These are phyloP conservation scores for Apodemia duryi DNA, from an alignment of 2,888 invertebrate species.

Conservation along the genomic window DNA sequence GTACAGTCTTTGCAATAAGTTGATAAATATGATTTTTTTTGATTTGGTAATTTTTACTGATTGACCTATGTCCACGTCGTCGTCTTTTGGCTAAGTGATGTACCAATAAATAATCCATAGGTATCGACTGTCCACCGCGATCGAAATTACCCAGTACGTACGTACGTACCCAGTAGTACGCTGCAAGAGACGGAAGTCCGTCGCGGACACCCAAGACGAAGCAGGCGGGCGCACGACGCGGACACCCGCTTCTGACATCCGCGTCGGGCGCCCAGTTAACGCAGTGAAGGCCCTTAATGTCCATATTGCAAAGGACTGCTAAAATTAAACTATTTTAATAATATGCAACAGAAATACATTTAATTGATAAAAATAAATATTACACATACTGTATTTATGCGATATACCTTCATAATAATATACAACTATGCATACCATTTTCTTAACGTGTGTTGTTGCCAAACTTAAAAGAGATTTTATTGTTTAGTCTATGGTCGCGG, in stretches of 20 bases:
- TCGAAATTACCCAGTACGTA: too few relatives aligned
- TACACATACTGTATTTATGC: too few relatives aligned
- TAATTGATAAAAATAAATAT: too few relatives aligned
- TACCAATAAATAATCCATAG: conserved; percentile 18
- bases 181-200: not conserved
- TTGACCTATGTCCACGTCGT: conserved; percentile 4
- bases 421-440: too few relatives aligned
- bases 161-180: too few relatives aligned
- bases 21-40: not conserved
- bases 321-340: too few relatives aligned
- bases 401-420: too few relatives aligned
- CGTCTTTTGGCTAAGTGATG: conserved; percentile 16
- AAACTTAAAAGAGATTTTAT: too few relatives aligned
- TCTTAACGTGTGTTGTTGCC: too few relatives aligned
- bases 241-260: not conserved
- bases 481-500: too few relatives aligned
- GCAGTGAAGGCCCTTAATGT: conserved; percentile 5
- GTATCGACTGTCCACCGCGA: conserved; percentile 15
- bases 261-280: conserved; percentile 4
- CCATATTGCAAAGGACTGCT: too few relatives aligned
- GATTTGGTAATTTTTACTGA: not conserved
- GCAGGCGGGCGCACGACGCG: conserved; percentile 4
- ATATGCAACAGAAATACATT: too few relatives aligned
- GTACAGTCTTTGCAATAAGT: conserved; percentile 1
- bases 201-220: not conserved